Evolutionary conservation across 2,113 vertebrate species (phyloP), one percentile per base, ranked within the genome.

Genomic region (Tenebrosternarchus preto): DNA sequence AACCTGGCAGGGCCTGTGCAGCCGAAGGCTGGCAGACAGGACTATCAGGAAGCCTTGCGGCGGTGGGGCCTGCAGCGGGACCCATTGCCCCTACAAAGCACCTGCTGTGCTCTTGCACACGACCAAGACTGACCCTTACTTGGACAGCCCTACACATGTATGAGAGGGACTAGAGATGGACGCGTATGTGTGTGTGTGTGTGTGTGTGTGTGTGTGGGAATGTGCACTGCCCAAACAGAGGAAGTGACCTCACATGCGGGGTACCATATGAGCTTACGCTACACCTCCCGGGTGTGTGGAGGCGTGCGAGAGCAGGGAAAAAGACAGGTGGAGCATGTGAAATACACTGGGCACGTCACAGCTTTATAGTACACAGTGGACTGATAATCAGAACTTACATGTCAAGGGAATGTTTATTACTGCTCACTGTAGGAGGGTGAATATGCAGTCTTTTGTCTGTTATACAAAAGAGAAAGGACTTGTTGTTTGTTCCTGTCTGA

Each of bases 1-100:
- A 93, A 97, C 96, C 83, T 99, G 98, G 98, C 97, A 99, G 91
- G 94, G 93, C 61, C 91, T 99, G 77, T 99, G 96, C 89, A 94
- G 95, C 92, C 94, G 95, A 72, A 96, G 95, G 90, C 92, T 98
- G 91, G 79, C 89, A 4, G 93, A 93, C 78, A 95, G 96, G 92
- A 96, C 95, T 87, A 92, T 90, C 86, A 94, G 94, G 84, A 98
- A 98, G 81, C 94, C 95, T 24, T 96, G 95, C 0, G 93, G 95
- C 0, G 93, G 93, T 22, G 93, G 92, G 73, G 93, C 92, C 92
- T 96, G 95, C n/a, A 90, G 93, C 0, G 94, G 94, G 87, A 92
- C 91, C 0, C 95, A 96, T 89, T 95, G 96, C 87, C 96, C 98
- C 88, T 98, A 98, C 91, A 97, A 98, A 88, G 92, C 95, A 25